Conservation (phyloP, 2,113 vertebrate species). For the Pristiophorus japonicus region DNA sequence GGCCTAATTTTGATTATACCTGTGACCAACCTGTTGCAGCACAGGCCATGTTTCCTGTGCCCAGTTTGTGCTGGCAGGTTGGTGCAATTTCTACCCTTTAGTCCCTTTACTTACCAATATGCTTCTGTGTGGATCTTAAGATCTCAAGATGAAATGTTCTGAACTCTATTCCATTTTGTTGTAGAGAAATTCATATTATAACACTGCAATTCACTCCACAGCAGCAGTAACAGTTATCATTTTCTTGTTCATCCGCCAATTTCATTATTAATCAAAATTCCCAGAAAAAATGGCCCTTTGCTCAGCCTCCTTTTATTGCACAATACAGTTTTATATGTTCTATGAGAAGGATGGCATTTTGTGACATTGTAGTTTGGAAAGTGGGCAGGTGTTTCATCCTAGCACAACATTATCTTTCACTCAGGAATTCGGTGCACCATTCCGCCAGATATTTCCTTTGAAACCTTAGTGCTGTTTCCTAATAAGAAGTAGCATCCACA, state of each 20-base stretch:
- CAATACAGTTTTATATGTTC: not conserved
- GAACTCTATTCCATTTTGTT: not conserved
- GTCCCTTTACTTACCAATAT: not conserved
- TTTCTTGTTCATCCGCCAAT: not conserved
- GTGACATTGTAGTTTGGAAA: not conserved
- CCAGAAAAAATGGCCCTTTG: not conserved
- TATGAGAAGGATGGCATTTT: not conserved
- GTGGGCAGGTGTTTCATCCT: not conserved
- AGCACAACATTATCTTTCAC: not conserved
- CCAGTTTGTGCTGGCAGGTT: not conserved
- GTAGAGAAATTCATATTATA: not conserved
- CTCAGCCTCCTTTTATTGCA: not conserved
- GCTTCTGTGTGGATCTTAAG: not conserved
- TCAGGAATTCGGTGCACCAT: not conserved
- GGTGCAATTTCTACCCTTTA: not conserved
- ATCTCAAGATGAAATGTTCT: not conserved
- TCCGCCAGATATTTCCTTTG: not conserved
- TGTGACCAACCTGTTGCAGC: not conserved
- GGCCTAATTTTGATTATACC: not conserved
- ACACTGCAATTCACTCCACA: not conserved
- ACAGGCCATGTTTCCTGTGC: not conserved
- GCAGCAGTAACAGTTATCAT: not conserved
- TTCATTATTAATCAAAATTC: not conserved
- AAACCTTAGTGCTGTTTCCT: not conserved
- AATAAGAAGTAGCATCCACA: not conserved